Conservation (phyloP, 2,113 vertebrate genomes). For the Ia io region DNA sequence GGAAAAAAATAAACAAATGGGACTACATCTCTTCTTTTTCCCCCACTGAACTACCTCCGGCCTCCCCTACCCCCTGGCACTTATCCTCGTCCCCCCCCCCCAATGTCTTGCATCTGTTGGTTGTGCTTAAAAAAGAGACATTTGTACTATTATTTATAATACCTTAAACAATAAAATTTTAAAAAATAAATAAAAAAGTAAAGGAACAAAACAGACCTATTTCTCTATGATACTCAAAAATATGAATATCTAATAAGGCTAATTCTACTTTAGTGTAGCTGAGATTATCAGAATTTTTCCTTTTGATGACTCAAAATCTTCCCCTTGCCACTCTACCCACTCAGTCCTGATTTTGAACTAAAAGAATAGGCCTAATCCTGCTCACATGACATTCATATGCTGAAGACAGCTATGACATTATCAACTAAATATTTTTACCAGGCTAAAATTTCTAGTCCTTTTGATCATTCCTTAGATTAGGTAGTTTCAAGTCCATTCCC, state of each 20-base stretch:
- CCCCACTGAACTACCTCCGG: too few relatives aligned
- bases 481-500: not conserved
- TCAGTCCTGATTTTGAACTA: not conserved
- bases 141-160: too few relatives aligned
- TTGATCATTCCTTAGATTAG: not conserved
- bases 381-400: not conserved
- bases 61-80: too few relatives aligned
- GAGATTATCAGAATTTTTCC: not conserved
- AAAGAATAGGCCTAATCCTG: not conserved
- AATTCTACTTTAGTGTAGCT: not conserved
- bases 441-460: not conserved
- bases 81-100: too few relatives aligned
- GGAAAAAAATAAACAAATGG: too few relatives aligned
- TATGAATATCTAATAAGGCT: not conserved
- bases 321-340: not conserved
- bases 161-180: too few relatives aligned
- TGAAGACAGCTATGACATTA: not conserved
- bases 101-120: too few relatives aligned
- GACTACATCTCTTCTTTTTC: too few relatives aligned
- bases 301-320: slow-evolving; percentile 21
- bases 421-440: not conserved
- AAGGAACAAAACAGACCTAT: not conserved
- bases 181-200: not conserved
- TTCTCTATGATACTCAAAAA: slow-evolving; percentile 11
- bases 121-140: too few relatives aligned